phyloP scores from a whole-genome alignment of 30 jellyfish, hydroid and myxozoan genomes.

The Aurelia aurita complex sp. Pacific region DNA sequence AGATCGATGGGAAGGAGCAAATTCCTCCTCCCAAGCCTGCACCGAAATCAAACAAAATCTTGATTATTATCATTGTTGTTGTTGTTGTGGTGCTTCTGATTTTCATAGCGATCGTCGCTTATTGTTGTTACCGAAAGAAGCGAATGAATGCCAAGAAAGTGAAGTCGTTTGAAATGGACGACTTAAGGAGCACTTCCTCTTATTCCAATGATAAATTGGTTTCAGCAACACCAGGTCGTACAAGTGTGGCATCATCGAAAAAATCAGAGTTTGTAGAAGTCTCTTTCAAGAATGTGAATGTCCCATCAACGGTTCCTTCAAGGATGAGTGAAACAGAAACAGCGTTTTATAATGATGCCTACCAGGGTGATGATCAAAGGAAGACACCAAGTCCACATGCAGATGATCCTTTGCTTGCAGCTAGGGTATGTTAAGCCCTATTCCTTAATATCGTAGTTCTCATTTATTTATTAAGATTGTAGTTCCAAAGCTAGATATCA shows the following conservation, averaged over 20 bases:
- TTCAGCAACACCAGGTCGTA: too few species aligned
- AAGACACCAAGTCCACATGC: neutral
- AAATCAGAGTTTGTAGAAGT: conserved; percentile 39
- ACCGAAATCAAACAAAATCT: conserved; percentile 12
- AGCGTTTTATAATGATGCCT: conserved; percentile 36
- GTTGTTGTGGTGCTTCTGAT: conserved; percentile 59
- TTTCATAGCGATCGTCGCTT: conserved; percentile 47
- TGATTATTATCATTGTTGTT: conserved; percentile 44
- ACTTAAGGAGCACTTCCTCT: neutral
- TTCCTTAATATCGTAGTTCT: too few species aligned
- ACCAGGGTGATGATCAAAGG: conserved; percentile 23
- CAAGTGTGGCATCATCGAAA: neutral
- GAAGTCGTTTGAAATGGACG: neutral
- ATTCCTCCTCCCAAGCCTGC: conserved; percentile 51
- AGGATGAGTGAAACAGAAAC: conserved; percentile 14
- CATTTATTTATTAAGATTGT: too few species aligned
- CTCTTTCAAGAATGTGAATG: conserved; percentile 16
- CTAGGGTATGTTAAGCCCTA: too few species aligned
- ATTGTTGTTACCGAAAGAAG: conserved; percentile 35
- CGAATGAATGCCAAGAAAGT: conserved; percentile 16
- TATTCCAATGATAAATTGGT: too few species aligned
- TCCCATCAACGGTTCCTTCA: too few species aligned
- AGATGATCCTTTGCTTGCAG: neutral
- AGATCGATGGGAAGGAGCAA: conserved; percentile 69
- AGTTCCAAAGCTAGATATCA: too few species aligned